phyloP scores from a whole-genome alignment of 2,797 vertebrate genomes.

The Margarornis squamiger region DNA sequence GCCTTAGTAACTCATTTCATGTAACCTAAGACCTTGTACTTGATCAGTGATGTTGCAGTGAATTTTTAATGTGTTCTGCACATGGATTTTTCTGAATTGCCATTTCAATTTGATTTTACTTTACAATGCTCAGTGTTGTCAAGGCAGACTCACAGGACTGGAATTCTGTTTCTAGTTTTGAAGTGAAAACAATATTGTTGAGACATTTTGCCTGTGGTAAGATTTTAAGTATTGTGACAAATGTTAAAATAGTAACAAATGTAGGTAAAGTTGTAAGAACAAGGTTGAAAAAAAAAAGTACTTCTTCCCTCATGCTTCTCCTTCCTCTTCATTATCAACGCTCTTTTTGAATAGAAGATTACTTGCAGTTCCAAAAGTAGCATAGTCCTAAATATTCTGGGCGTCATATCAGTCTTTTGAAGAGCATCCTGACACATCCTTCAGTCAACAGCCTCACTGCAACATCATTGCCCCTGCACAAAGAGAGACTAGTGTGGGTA shows the following conservation, averaged over 20 bases:
- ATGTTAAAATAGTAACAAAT: conserved; percentile 14
- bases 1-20: conserved; percentile 32
- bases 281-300: background rate
- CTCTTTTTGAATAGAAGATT: background rate
- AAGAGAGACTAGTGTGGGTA: background rate
- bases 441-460: background rate
- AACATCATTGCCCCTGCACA: background rate
- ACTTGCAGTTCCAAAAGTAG: background rate
- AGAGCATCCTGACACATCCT: background rate
- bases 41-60: conserved; percentile 42
- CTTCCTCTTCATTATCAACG: background rate
- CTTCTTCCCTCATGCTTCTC: background rate
- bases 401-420: background rate
- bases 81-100: conserved; percentile 27
- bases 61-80: conserved; percentile 40
- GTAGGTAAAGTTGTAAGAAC: background rate
- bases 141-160: background rate
- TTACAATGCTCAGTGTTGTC: background rate
- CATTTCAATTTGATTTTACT: conserved; percentile 29
- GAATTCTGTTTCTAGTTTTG: conserved; percentile 3
- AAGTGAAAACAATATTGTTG: conserved; percentile 5
- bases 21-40: conserved; percentile 55
- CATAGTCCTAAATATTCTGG: background rate
- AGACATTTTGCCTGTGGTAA: conserved; percentile 40
- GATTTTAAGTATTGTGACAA: conserved; percentile 29